phyloP scores from a whole-genome alignment of 2,888 invertebrate species.

The Cerastis rubricosa region DNA sequence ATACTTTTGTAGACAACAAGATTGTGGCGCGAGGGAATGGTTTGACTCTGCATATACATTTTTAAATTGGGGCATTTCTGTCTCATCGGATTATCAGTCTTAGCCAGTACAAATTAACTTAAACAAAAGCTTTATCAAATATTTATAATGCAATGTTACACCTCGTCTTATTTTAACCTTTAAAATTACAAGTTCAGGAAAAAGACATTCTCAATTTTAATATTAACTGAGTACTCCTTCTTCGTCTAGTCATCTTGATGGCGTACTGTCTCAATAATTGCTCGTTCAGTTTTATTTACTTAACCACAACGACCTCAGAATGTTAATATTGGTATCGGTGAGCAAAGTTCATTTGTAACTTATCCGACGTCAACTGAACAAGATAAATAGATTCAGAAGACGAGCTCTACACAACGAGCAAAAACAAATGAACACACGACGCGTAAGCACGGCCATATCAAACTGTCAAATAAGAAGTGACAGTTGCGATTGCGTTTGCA shows the following conservation, averaged over 20 bases:
- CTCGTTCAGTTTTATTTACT: slow-evolving; percentile 41
- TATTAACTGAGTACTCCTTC: slow-evolving; percentile 2
- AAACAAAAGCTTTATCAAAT: background rate
- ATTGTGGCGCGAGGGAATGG: background rate
- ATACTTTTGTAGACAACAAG: too few relatives aligned
- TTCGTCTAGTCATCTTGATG: slow-evolving; percentile 2
- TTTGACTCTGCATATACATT: background rate
- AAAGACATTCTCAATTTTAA: background rate
- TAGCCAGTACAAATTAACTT: background rate
- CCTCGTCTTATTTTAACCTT: background rate
- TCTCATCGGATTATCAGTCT: background rate
- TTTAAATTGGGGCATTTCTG: background rate
- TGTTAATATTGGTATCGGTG: slow-evolving; percentile 44
- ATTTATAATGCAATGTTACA: background rate
- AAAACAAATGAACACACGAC: background rate
- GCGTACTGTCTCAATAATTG: slow-evolving; percentile 20
- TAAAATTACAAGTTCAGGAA: background rate
- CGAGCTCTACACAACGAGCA: background rate
- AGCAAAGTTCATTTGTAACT: slow-evolving; percentile 54
- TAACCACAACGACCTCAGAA: slow-evolving; percentile 40
- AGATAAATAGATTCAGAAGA: slow-evolving; percentile 1
- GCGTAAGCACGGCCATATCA: too few relatives aligned
- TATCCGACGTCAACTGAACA: background rate
- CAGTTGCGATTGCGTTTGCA: background rate
- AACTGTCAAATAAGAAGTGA: background rate